These are phyloP conservation scores for Phymastichus coffea DNA, from an alignment of 1,140 invertebrate species.

Conservation along the genomic window DNA sequence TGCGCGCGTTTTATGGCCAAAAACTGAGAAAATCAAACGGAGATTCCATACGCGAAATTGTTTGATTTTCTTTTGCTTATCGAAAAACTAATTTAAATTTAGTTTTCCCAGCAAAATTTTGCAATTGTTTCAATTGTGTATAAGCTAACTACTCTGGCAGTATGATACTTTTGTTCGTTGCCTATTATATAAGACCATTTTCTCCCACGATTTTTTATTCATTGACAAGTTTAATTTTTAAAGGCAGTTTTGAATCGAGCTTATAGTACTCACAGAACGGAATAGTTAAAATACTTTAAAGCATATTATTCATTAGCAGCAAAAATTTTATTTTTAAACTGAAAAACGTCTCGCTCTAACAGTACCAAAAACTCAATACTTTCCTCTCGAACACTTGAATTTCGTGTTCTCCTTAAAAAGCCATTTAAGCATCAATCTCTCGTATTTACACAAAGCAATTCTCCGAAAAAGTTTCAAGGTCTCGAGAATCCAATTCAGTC, in stretches of 20 bases:
- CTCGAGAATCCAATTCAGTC: too few relatives aligned
- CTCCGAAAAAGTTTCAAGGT: too few relatives aligned
- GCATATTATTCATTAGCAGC: not conserved
- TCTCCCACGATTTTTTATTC: too few relatives aligned
- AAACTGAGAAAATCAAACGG: constrained; percentile 17
- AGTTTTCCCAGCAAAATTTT: not conserved
- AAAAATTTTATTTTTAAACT: not conserved
- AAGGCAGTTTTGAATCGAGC: not conserved
- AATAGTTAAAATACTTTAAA: not conserved
- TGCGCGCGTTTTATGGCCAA: not conserved
- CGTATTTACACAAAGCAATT: too few relatives aligned
- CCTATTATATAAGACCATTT: too few relatives aligned
- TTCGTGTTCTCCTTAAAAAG: too few relatives aligned
- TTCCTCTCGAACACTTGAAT: too few relatives aligned
- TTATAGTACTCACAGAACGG: not conserved
- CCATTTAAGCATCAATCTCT: too few relatives aligned
- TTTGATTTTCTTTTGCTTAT: not conserved
- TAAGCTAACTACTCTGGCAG: constrained; percentile 9
- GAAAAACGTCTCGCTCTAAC: too few relatives aligned
- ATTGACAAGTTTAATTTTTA: not conserved
- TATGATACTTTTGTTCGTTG: too few relatives aligned
- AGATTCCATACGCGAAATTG: constrained; percentile 3
- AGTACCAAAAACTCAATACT: too few relatives aligned
- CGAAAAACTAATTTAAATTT: not conserved
- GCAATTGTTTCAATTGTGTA: not conserved